phyloP scores from a whole-genome alignment of 2,888 invertebrate species.

The Caenorhabditis zanzibari region DNA sequence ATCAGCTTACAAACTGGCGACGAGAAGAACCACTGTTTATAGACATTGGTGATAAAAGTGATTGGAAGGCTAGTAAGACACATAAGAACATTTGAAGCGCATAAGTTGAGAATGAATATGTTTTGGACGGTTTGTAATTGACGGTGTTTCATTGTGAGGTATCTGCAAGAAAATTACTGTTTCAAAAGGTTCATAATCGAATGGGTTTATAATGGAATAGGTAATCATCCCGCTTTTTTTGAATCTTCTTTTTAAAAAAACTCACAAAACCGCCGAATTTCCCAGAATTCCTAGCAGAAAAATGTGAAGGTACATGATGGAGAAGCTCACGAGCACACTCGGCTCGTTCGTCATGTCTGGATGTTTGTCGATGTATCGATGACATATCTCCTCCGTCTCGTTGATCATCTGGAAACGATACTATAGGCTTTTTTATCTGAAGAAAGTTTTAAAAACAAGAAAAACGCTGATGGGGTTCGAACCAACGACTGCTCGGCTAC shows the following conservation, averaged over 20 bases:
- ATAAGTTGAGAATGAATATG: constrained; percentile 95
- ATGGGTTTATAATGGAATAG: neutral
- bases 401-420: constrained; percentile 66
- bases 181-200: neutral
- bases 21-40: constrained; percentile 94
- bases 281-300: constrained; percentile 76
- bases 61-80: constrained; percentile 96
- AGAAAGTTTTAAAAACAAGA: neutral
- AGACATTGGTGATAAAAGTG: constrained; percentile 94
- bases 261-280: constrained; percentile 74
- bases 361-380: constrained; percentile 75
- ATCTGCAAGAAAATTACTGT: constrained; percentile 53
- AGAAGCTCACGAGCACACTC: constrained; percentile 75
- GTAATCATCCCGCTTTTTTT: too few species aligned
- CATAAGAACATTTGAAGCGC: constrained; percentile 94
- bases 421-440: neutral
- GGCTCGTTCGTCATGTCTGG: constrained; percentile 81
- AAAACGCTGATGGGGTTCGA: too few species aligned
- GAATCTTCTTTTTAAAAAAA: too few species aligned
- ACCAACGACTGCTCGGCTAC: too few species aligned
- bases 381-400: constrained; percentile 68
- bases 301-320: constrained; percentile 77
- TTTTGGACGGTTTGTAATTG: constrained; percentile 86
- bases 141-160: constrained; percentile 70
- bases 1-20: constrained; percentile 93